These are phyloP conservation scores for Penaeus vannamei DNA, from an alignment of 1,140 invertebrate species.

Conservation along the genomic window DNA sequence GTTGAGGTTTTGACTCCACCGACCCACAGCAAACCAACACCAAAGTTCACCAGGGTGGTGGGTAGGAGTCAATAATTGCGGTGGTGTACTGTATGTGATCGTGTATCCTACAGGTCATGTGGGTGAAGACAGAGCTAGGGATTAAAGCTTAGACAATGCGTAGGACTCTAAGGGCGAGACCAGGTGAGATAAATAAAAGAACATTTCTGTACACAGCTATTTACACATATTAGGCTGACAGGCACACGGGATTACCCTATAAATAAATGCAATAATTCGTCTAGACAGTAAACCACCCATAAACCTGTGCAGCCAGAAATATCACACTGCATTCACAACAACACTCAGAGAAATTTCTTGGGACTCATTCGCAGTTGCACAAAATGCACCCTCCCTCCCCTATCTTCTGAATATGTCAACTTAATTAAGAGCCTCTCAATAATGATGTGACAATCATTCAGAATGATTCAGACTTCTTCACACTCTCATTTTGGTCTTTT, in stretches of 20 bases:
- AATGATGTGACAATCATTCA: constrained; percentile 50
- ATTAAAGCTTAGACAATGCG: constrained; percentile 64
- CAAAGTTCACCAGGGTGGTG: constrained; percentile 34
- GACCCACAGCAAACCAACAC: constrained; percentile 13
- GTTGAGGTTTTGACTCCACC: constrained; percentile 38
- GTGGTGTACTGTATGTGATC: constrained; percentile 61
- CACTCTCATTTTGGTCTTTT: constrained; percentile 55
- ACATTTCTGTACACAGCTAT: constrained; percentile 65
- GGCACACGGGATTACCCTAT: constrained; percentile 59
- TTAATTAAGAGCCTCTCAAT: constrained; percentile 26
- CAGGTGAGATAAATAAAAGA: constrained; percentile 65
- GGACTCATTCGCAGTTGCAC: constrained; percentile 37
- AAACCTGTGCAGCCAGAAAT: constrained; percentile 62
- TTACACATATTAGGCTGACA: constrained; percentile 63
- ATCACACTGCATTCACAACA: constrained; percentile 64
- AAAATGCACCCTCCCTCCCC: background rate
- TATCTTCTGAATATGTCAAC: constrained; percentile 18
- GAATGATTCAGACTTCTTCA: constrained; percentile 32
- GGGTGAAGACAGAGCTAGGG: constrained; percentile 60
- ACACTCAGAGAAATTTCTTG: constrained; percentile 56
- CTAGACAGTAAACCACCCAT: constrained; percentile 62
- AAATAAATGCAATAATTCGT: constrained; percentile 67
- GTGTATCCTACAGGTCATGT: constrained; percentile 51
- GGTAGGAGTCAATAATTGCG: constrained; percentile 44
- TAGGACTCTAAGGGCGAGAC: constrained; percentile 63